Evolutionary conservation across 92 coral and sea anemone genomes (phyloP).

Genomic region (Palythoa caribaeorum): DNA sequence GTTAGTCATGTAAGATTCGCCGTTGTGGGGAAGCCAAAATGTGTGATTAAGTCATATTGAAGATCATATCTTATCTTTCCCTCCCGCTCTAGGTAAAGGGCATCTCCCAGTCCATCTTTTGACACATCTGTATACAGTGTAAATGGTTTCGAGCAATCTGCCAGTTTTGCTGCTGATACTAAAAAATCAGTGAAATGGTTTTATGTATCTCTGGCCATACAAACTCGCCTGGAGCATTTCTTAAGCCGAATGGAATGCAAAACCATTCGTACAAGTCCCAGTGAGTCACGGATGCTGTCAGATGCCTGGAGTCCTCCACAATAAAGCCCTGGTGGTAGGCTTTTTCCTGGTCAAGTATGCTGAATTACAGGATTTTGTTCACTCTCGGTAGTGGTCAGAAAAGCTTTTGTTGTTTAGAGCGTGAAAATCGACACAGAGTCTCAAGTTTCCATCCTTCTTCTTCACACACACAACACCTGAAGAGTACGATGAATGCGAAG

Average conservation of each 20-base stretch:
- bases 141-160: constrained; percentile 42
- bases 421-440: constrained; percentile 58
- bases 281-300: constrained; percentile 34
- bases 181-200: neutral
- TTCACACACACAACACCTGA: constrained; percentile 51
- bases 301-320: neutral
- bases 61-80: constrained; percentile 31
- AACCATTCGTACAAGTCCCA: constrained; percentile 39
- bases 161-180: constrained; percentile 51
- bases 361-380: constrained; percentile 42
- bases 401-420: constrained; percentile 55
- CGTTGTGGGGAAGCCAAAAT: too few relatives aligned
- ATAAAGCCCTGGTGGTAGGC: constrained; percentile 49
- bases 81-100: constrained; percentile 49
- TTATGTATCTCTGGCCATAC: constrained; percentile 43
- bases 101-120: constrained; percentile 59
- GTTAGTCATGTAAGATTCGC: too few relatives aligned
- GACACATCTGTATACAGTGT: constrained; percentile 52
- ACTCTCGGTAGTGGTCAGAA: constrained; percentile 47
- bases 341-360: neutral
- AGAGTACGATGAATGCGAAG: constrained; percentile 59
- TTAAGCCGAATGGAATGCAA: neutral
- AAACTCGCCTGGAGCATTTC: constrained; percentile 1
- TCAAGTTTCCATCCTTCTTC: constrained; percentile 59
- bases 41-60: neutral